Base-by-base conservation (phyloP, 2,797 vertebrate genomes). In the Rhabdomys pumilio region DNA sequence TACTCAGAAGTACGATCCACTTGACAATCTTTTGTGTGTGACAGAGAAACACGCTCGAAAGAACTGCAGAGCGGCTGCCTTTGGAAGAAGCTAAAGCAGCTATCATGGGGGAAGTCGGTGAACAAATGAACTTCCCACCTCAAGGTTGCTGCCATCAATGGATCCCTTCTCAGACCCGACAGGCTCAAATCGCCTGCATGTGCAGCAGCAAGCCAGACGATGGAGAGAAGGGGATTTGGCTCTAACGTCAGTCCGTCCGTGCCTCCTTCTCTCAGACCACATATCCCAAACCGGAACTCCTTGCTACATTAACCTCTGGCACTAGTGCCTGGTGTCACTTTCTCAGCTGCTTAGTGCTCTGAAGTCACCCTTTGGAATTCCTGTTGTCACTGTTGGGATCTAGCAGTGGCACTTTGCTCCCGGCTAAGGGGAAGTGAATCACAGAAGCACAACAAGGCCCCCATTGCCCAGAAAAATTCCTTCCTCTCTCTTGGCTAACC, bases 1-100 rank as follows among this genome's bases (percentile, higher is more conserved):
- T 38, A n/a, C 86, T 76, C 80, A 83, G 73, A 89, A 81, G n/a
- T 76, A 59, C 65, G 55, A 38, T 14, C 29, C 14, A 29, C 91
- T 91, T 96, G 38, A 90, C 77, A 92, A 80, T 93, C 31, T 76
- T 92, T 91, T 47, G 84, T 24, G n/a, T 41, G 26, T 53, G 59
- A 65, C 29, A 44, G 34, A 90, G 41, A 96, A 77, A 44, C 44
- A 96, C 3, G 57, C 41, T 47, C 76, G 75, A 80, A 77, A 81
- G 55, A 91, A 47, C 13, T 20, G 11, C 59, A 65, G 83, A 31
- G 15, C 65, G 57, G 5, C 53, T 55, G 47, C 4, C 53, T 90
- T 92, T 91, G 44, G 57, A 53, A 87, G 82, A 90, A 84, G 82
- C 17, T 59, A 89, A 94, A 82, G 63, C 50, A 57, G 85, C 38